Conservation (phyloP, 2,888 invertebrate genomes). For the Neoitamus cyanurus region DNA sequence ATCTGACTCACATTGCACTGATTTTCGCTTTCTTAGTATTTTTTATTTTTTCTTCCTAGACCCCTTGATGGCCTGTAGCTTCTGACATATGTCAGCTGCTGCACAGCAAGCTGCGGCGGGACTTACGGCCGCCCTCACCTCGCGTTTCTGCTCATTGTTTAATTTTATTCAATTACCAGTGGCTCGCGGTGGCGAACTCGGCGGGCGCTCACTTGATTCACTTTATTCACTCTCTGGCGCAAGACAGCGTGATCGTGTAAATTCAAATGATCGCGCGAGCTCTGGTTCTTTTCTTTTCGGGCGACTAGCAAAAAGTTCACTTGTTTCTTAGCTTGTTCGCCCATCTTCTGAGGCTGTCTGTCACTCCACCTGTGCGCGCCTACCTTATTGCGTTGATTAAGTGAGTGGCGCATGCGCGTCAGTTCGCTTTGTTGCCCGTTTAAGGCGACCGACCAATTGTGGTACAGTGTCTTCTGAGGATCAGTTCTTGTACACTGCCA, state of each 20-base stretch:
- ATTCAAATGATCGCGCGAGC: conserved; percentile 2
- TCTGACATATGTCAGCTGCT: conserved; percentile 34
- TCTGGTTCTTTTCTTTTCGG: not conserved
- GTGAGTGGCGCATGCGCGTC: conserved; percentile 26
- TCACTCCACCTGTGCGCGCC: not conserved
- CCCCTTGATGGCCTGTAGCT: not conserved
- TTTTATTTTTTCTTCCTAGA: not conserved
- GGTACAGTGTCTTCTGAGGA: not conserved
- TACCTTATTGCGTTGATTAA: conserved; percentile 17
- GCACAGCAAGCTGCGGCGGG: not conserved
- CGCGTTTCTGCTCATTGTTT: conserved; percentile 22
- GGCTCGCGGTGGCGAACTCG: not conserved
- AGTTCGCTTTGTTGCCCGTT: not conserved
- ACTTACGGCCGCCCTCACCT: not conserved
- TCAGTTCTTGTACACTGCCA: not conserved
- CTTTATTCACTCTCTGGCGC: not conserved
- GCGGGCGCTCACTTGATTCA: not conserved
- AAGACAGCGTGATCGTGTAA: not conserved
- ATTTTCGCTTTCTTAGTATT: conserved; percentile 22
- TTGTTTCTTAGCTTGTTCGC: not conserved
- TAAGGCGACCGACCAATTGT: not conserved
- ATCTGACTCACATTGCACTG: not conserved
- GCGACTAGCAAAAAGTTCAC: not conserved
- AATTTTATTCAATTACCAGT: conserved; percentile 19
- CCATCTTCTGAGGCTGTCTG: not conserved